Evolutionary conservation across 2,113 vertebrate species (phyloP), one percentile per base, ranked within the genome.

Genomic region (Clarias gariepinus): DNA sequence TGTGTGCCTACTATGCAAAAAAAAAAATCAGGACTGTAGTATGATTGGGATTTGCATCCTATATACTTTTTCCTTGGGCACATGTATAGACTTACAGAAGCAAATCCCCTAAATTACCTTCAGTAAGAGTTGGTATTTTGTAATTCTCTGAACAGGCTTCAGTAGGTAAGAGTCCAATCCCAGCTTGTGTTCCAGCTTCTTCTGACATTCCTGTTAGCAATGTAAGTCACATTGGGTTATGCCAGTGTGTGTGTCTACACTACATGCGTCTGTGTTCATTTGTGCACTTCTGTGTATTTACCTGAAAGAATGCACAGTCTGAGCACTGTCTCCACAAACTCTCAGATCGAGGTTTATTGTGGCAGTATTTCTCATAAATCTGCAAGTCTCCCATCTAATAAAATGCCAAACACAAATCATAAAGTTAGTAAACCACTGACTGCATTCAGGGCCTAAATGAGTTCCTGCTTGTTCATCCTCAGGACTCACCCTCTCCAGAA

Each of bases 291-390:
- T 60, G 11, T 71, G 66, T 36, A 25, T 68, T 16, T 90, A 99
- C 98, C 97, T 99, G 98, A 92, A 99, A 99, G 91, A 99, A 99
- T 4, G 94, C 91, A 15, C 96, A 98, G 92, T 99, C 97, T 8
- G 97, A 98, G 91, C 97, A 99, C 89, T 99, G 98, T 33, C 98
- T 96, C 98, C 98, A 99, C 21, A 99, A 94, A 91, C 98, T 99
- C 93, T 99, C 98, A 0, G 98, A 99, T 66, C 98, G 96, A 41
- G 98, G 98, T 91, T 99, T 99, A 93, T 99, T 99, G 94, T 99
- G 98, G 89, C 98, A 99, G 90, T 99, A 99, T 93, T 97, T 97
- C 94, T 99, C 98, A 88, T 99, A 99, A 89, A 99, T 97, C 94
- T 98, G 97, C 91, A 99, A 95, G 79, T 99, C 98, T 84, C 96